These are phyloP conservation scores for Cariama cristata DNA, from an alignment of 2,113 vertebrate genomes.

Conservation along the genomic window DNA sequence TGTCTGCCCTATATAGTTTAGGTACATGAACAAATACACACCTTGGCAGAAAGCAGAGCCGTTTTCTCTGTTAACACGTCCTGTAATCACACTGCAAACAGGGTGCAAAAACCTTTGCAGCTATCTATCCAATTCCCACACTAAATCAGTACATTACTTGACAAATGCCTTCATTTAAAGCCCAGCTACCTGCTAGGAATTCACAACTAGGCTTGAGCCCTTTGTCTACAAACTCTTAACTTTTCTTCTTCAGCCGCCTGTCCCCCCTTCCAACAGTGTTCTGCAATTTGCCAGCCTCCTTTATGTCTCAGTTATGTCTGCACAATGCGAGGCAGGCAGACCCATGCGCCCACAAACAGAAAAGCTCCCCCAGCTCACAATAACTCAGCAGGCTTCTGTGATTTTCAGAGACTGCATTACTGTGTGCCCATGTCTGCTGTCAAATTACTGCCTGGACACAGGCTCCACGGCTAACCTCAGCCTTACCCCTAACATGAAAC, in stretches of 20 bases:
- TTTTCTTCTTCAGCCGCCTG: not conserved
- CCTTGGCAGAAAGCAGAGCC: not conserved
- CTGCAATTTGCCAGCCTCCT: constrained; percentile 46
- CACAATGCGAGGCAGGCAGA: constrained; percentile 47
- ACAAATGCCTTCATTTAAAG: constrained; percentile 12
- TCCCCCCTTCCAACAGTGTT: not conserved
- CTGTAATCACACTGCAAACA: not conserved
- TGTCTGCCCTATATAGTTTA: not conserved
- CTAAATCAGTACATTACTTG: not conserved
- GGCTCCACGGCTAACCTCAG: constrained; percentile 12
- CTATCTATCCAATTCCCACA: not conserved
- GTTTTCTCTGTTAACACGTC: not conserved
- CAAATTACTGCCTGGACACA: constrained; percentile 43
- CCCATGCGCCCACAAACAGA: constrained; percentile 49
- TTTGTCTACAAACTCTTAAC: constrained; percentile 13
- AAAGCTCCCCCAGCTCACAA: constrained; percentile 57
- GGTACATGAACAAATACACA: not conserved
- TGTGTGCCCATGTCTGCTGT: constrained; percentile 41
- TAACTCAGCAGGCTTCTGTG: constrained; percentile 60
- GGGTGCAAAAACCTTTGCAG: not conserved
- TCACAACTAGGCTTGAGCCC: constrained; percentile 21
- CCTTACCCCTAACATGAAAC: constrained; percentile 5
- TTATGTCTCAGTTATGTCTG: constrained; percentile 60
- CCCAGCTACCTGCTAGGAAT: constrained; percentile 27
- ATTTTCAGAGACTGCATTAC: constrained; percentile 42